phyloP scores from a whole-genome alignment of 1,140 invertebrate genomes.

The Zeugodacus cucurbitae region DNA sequence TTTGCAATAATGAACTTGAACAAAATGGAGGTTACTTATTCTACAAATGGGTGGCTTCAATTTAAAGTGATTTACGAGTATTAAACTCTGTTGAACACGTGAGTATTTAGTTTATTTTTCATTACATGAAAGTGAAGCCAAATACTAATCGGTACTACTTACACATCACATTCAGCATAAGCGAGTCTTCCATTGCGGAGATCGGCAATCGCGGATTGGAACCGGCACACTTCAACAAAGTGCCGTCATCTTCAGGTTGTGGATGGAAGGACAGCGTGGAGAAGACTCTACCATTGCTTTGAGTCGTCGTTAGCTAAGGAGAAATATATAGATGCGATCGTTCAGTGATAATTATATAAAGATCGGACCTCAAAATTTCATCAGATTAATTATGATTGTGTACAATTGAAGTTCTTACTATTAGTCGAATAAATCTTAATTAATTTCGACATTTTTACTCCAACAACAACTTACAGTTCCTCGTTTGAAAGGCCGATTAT shows the following conservation, averaged over 20 bases:
- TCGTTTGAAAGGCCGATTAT: slow-evolving; percentile 76
- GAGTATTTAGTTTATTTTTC: too few species aligned
- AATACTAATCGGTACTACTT: slow-evolving; percentile 68
- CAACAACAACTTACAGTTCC: slow-evolving; percentile 72
- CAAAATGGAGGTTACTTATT: too few species aligned
- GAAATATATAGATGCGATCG: neutral
- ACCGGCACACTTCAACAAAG: slow-evolving; percentile 83
- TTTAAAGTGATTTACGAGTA: too few species aligned
- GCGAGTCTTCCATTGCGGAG: slow-evolving; percentile 80
- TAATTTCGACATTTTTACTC: neutral
- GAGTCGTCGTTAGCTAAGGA: slow-evolving; percentile 71
- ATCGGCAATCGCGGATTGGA: slow-evolving; percentile 81
- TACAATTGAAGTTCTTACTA: too few species aligned
- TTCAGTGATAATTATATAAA: too few species aligned
- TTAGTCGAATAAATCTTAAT: too few species aligned
- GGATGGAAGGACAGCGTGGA: slow-evolving; percentile 84
- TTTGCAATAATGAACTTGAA: too few species aligned
- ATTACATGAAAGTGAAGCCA: neutral
- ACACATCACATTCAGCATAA: slow-evolving; percentile 88
- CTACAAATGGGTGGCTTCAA: too few species aligned
- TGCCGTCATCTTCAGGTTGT: slow-evolving; percentile 83
- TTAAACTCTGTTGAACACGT: too few species aligned
- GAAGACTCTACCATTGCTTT: slow-evolving; percentile 77
- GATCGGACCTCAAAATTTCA: too few species aligned
- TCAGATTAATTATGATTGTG: too few species aligned